Percentiles rank a stretch among this genome's conserved stretches.
Conservation (phyloP, 2,113 vertebrate genomes). For the Mobula birostris region DNA sequence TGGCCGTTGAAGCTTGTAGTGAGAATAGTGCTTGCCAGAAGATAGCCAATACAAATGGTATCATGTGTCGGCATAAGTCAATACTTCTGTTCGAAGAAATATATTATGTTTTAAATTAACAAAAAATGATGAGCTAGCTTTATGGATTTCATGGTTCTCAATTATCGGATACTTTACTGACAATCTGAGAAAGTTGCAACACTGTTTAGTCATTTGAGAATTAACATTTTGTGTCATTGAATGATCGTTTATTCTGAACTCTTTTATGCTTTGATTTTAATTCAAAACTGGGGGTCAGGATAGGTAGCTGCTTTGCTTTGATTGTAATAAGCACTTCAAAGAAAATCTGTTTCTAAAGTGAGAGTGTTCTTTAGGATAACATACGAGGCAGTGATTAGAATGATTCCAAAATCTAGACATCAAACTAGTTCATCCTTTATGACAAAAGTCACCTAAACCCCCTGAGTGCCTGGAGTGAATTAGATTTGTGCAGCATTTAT, state of each 20-base stretch:
- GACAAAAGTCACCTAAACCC: not conserved
- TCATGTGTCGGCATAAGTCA: not conserved
- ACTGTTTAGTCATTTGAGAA: not conserved
- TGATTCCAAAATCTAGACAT: not conserved
- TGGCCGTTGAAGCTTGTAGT: not conserved
- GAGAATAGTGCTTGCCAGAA: not conserved
- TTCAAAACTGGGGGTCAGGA: not conserved
- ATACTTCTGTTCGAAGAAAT: not conserved
- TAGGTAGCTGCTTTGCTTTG: not conserved
- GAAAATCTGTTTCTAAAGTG: not conserved
- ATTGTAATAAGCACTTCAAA: not conserved
- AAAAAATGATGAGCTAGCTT: slow-evolving; percentile 2
- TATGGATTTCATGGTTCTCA: not conserved
- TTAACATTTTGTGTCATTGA: not conserved
- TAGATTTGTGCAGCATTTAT: not conserved
- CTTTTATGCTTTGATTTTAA: too few species aligned
- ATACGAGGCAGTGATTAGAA: not conserved
- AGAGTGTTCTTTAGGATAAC: not conserved
- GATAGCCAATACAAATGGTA: not conserved
- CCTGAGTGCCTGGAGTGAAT: not conserved
- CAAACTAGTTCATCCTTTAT: not conserved
- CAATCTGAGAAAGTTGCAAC: not conserved
- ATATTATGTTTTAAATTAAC: not conserved
- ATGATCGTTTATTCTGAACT: not conserved
- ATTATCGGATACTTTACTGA: not conserved